Evolutionary conservation across 1,140 invertebrate genomes (phyloP).

Genomic region (Carcinoscorpius rotundicauda): DNA sequence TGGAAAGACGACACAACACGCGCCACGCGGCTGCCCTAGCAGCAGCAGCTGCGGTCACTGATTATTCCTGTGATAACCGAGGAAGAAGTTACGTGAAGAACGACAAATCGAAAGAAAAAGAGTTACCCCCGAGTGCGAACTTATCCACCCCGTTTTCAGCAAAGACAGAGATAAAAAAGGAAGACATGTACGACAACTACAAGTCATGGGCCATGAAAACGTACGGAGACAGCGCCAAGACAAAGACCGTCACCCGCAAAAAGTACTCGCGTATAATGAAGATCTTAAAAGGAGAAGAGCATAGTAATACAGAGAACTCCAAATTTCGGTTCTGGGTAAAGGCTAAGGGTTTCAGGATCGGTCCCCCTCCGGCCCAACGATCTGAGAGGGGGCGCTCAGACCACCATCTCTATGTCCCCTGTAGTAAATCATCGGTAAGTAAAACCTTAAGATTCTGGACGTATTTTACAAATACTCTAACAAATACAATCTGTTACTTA

Average conservation of each 20-base stretch:
- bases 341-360: slow-evolving; percentile 78
- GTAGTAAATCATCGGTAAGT: slow-evolving; percentile 47
- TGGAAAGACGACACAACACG: slow-evolving; percentile 16
- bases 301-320: slow-evolving; percentile 73
- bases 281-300: slow-evolving; percentile 74
- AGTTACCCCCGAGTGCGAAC: too few relatives aligned
- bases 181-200: slow-evolving; percentile 44
- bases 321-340: slow-evolving; percentile 95
- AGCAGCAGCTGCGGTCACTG: slow-evolving; percentile 7
- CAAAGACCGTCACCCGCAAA: slow-evolving; percentile 83
- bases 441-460: neutral
- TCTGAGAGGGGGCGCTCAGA: slow-evolving; percentile 24
- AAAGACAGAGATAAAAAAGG: too few relatives aligned
- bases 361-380: slow-evolving; percentile 49
- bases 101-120: too few relatives aligned
- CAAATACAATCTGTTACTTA: too few relatives aligned
- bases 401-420: slow-evolving; percentile 49
- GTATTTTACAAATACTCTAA: too few relatives aligned
- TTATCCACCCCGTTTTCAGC: too few relatives aligned
- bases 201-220: slow-evolving; percentile 75
- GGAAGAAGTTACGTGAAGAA: too few relatives aligned
- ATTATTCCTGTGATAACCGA: too few relatives aligned
- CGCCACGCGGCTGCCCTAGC: slow-evolving; percentile 15
- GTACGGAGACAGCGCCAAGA: slow-evolving; percentile 87
- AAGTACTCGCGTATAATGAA: slow-evolving; percentile 79